Evolutionary conservation across 2,113 vertebrate species (phyloP), one percentile per base, ranked within the genome.

Genomic region (Anarhynchus alexandrinus): DNA sequence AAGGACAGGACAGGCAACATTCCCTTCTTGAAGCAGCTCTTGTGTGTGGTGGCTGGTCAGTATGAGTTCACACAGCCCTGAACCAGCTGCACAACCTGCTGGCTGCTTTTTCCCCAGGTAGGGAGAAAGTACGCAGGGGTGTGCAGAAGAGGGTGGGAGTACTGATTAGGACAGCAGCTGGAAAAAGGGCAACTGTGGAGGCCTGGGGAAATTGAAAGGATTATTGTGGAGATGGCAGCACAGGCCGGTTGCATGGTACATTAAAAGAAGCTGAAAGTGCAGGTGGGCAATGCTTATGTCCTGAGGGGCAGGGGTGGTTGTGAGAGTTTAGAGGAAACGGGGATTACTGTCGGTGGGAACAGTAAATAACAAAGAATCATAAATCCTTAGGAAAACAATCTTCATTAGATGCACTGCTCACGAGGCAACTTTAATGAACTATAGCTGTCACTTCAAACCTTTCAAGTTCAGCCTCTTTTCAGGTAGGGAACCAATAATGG

Each of bases 331-430:
- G 52, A 91, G 57, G 55, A 66, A 96, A 55, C 1, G 1, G 42
- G 15, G 58, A 81, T 91, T 83, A 26, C 51, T 74, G 51, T 64
- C 15, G 2, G 15, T 89, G 19, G 61, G 57, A 91, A 40, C 83
- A 84, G 20, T 81, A 89, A 84, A 76, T 59, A 84, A 69, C 76
- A 86, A 82, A 64, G 38, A 21, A 47, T 47, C 65, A 57, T 94
- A 93, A 91, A 82, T 94, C 84, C 34, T 82, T 87, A 64, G 64
- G 59, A 89, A 84, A 91, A 78, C 80, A 81, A 34, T 91, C 72
- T 73, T 81, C 77, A 72, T 89, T 74, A 87, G 65, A 51, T 91
- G 40, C 10, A 5, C 52, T 89, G 81, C 84, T 95, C 52, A 64
- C 65, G 15, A 55, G 27, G 29, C 2, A 8, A 55, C 89, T 81